Evolutionary conservation across 2,797 vertebrate genomes (phyloP), one percentile per base, ranked within the genome.

Genomic region (Mastacembelus armatus): DNA sequence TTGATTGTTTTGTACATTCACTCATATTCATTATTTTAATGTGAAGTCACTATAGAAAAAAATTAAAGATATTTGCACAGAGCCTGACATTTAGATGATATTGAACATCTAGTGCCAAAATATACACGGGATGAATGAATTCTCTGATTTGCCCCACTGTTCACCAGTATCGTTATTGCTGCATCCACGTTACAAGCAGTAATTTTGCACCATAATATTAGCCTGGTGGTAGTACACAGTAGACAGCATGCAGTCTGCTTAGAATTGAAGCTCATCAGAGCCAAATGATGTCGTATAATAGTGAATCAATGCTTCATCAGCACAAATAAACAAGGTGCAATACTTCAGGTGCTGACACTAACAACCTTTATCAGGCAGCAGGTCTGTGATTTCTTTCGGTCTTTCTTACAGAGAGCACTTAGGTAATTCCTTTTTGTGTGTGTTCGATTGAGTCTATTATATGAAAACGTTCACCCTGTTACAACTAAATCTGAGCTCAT

Each of bases 361-460:
- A 50, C 38, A 42, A 39, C 57, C 22, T 59, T 29, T 29, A 35
- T 38, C 45, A 47, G 16, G 9, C 7, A 21, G 22, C 32, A 7
- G 19, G 11, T 67, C 15, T 50, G 61, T 54, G 0, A 4, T 50
- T 21, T 42, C 51, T n/a, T 33, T 50, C 27, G 54, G 19, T 64
- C 30, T 52, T 3, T 59, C 11, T 47, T 33, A 0, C 55, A 58
- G 22, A 48, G 32, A 60, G 18, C 68, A 57, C 15, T 42, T 40
- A 30, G 40, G 57, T 65, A 56, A 77, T 80, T 80, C 66, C 26
- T 54, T 71, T n/a, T 70, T 74, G 30, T 73, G 62, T 27, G 19
- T 45, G 29, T 24, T 71, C 8, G 14, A 10, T 36, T 45, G 4
- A 51, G 60, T 47, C 40, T n/a, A 33, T 32, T 58, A 21, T 56